phyloP scores from a whole-genome alignment of 2,888 invertebrate species.

The Teinopalpus imperialis region DNA sequence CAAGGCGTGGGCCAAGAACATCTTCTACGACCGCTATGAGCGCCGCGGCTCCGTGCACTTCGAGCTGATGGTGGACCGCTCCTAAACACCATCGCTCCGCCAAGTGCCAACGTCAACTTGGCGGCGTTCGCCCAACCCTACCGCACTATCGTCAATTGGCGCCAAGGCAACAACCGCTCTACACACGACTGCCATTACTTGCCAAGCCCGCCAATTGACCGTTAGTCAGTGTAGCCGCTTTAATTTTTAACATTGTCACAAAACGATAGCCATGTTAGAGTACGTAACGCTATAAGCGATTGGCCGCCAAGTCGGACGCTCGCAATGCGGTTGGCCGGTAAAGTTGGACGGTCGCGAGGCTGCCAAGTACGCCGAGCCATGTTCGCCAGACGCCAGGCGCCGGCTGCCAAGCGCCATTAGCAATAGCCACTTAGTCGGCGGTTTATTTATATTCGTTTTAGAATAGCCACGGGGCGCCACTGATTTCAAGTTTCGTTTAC shows the following conservation, averaged over 20 bases:
- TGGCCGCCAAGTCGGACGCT: constrained; percentile 36
- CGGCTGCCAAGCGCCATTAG: constrained; percentile 60
- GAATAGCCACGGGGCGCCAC: constrained; percentile 75
- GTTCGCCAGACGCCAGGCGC: constrained; percentile 38
- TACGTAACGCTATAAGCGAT: constrained; percentile 25
- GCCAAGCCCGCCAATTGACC: constrained; percentile 24
- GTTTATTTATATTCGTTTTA: constrained; percentile 79
- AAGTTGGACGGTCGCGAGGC: constrained; percentile 18
- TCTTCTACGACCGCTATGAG: constrained; percentile 91
- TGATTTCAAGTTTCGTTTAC: constrained; percentile 62
- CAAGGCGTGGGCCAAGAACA: constrained; percentile 96
- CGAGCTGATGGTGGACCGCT: constrained; percentile 93
- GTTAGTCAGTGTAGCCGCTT: constrained; percentile 29
- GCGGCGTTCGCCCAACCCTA: constrained; percentile 31
- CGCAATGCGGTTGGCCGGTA: constrained; percentile 27
- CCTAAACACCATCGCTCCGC: constrained; percentile 50
- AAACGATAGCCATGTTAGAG: constrained; percentile 30
- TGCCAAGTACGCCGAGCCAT: constrained; percentile 39
- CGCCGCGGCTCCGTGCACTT: constrained; percentile 96
- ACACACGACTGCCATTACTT: constrained; percentile 13
- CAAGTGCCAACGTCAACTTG: constrained; percentile 28
- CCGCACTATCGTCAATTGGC: constrained; percentile 31
- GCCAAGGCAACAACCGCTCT: constrained; percentile 24
- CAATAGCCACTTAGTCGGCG: constrained; percentile 81
- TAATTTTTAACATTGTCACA: constrained; percentile 29